phyloP scores from a whole-genome alignment of 2,113 vertebrate genomes.

The Megalops atlanticus region DNA sequence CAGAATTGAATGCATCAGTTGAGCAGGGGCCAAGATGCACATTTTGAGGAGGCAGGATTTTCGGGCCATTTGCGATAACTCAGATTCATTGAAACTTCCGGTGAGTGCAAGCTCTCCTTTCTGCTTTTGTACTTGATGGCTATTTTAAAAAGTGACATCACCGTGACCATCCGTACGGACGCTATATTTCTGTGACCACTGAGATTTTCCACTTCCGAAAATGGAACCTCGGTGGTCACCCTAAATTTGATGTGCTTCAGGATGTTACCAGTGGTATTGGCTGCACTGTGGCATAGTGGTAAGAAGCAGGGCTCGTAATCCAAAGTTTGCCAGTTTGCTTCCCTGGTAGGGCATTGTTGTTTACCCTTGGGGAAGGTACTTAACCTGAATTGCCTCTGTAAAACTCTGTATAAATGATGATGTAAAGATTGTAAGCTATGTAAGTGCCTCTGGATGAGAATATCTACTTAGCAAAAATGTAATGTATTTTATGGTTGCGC shows the following conservation, averaged over 20 bases:
- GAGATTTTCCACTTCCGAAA: neutral
- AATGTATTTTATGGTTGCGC: too few species aligned
- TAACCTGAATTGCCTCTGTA: too few species aligned
- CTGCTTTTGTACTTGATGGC: neutral
- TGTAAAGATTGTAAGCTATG: too few species aligned
- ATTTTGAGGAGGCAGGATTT: slow-evolving; percentile 49
- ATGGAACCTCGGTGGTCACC: neutral
- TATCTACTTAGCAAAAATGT: too few species aligned
- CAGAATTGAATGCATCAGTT: slow-evolving; percentile 56
- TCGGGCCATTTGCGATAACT: slow-evolving; percentile 34
- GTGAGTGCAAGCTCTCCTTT: neutral
- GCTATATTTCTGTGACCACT: neutral
- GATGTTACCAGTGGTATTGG: neutral
- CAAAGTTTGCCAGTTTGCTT: too few species aligned
- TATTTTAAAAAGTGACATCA: neutral
- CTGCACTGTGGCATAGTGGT: too few species aligned
- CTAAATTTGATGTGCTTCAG: neutral
- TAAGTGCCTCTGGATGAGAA: too few species aligned
- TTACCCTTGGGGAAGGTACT: too few species aligned
- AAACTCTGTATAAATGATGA: too few species aligned
- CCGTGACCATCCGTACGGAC: neutral
- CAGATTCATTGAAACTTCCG: neutral
- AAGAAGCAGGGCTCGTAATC: too few species aligned
- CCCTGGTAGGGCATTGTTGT: too few species aligned
- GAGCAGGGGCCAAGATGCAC: slow-evolving; percentile 53